Conservation (phyloP, 2,797 vertebrate species). For the Phoebastria nigripes region DNA sequence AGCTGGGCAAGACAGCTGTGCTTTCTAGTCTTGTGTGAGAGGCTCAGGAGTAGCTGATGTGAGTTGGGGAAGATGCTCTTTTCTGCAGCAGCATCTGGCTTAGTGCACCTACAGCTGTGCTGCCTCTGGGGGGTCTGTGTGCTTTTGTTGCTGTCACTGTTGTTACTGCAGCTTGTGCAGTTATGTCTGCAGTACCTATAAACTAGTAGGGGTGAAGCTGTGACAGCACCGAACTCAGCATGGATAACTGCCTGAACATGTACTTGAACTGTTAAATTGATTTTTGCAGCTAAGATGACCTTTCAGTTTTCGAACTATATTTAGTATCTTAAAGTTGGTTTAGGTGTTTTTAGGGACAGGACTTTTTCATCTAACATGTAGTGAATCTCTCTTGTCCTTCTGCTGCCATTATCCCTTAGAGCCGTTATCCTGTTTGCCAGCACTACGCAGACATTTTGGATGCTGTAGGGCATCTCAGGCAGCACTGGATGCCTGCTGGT, state of each 20-base stretch:
- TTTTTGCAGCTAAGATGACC: not conserved
- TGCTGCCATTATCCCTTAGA: not conserved
- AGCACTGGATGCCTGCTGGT: not conserved
- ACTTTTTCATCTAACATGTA: accelerated
- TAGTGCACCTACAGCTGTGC: not conserved
- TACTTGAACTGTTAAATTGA: not conserved
- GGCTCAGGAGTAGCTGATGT: not conserved
- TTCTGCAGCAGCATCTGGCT: not conserved
- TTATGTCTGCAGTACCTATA: not conserved
- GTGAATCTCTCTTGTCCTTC: not conserved
- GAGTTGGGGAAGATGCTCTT: not conserved
- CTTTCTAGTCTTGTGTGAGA: not conserved
- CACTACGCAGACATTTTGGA: not conserved
- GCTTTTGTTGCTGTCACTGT: not conserved
- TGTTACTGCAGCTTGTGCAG: not conserved
- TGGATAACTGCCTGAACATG: not conserved
- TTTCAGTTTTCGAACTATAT: not conserved
- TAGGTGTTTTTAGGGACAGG: not conserved
- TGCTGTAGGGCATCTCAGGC: not conserved
- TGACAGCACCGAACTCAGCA: not conserved
- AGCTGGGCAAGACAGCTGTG: not conserved
- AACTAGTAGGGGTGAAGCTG: not conserved
- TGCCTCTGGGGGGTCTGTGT: not conserved
- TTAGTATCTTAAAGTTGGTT: not conserved
- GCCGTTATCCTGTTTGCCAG: not conserved